Conservation (phyloP, 1,140 invertebrate genomes). For the Plodia interpunctella region DNA sequence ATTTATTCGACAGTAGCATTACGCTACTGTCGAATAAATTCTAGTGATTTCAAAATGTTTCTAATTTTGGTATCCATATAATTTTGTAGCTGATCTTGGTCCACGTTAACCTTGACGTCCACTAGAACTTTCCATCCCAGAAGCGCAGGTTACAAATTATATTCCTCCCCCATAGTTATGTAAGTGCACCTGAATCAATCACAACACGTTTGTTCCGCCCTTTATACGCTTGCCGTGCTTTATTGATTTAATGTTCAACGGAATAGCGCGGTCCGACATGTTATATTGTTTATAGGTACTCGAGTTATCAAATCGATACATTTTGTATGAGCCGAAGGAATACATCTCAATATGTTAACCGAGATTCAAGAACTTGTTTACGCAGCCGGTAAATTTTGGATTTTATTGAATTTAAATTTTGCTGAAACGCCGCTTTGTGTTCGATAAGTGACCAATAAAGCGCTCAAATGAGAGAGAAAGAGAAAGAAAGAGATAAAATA, state of each 20-base stretch:
- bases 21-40: too few relatives aligned
- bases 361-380: too few relatives aligned
- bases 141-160: slow-evolving; percentile 61
- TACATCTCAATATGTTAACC: not conserved
- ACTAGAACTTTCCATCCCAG: slow-evolving; percentile 29
- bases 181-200: slow-evolving; percentile 71
- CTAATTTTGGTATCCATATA: too few relatives aligned
- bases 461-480: too few relatives aligned
- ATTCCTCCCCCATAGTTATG: slow-evolving; percentile 65
- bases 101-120: slow-evolving; percentile 29
- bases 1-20: too few relatives aligned
- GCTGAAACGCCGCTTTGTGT: too few relatives aligned
- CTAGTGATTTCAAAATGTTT: too few relatives aligned
- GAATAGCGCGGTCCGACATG: not conserved
- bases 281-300: slow-evolving; percentile 4
- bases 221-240: slow-evolving; percentile 42
- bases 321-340: not conserved
- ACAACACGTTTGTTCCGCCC: slow-evolving; percentile 55
- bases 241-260: slow-evolving; percentile 38
- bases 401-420: too few relatives aligned
- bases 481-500: too few relatives aligned
- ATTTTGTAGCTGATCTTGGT: slow-evolving; percentile 23
- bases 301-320: slow-evolving; percentile 4
- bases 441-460: too few relatives aligned
- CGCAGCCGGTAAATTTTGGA: too few relatives aligned